Conservation (phyloP, 2,888 invertebrate genomes). For the Cacoxenus indagator region DNA sequence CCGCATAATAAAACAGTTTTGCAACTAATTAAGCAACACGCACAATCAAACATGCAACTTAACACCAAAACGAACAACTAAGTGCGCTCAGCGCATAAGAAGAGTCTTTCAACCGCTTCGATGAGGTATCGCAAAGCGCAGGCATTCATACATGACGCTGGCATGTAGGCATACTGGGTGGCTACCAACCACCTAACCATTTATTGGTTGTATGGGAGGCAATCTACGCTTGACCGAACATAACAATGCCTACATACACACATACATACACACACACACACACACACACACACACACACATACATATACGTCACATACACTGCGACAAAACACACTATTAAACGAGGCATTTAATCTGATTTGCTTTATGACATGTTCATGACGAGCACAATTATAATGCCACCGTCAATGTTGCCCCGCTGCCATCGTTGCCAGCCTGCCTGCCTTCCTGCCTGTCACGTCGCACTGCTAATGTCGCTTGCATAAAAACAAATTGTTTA, state of each 20-base stretch:
- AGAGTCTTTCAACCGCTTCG: not conserved
- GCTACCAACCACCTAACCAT: not conserved
- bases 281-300: constrained; percentile 30
- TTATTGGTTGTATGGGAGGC: not conserved
- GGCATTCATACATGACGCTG: not conserved
- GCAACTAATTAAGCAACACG: constrained; percentile 62
- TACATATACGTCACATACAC: constrained; percentile 19
- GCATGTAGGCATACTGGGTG: not conserved
- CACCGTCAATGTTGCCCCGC: constrained; percentile 56
- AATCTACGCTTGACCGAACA: constrained; percentile 57
- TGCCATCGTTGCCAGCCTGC: not conserved
- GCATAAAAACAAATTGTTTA: constrained; percentile 67
- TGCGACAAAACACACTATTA: too few relatives aligned
- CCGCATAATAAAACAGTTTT: constrained; percentile 52
- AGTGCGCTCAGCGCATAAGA: not conserved
- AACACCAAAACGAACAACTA: constrained; percentile 41
- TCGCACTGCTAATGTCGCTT: constrained; percentile 46
- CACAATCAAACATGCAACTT: constrained; percentile 63
- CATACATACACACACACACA: constrained; percentile 35
- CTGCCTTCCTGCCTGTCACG: not conserved
- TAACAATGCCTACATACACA: constrained; percentile 51
- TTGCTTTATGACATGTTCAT: constrained; percentile 67
- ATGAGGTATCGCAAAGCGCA: not conserved
- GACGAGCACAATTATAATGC: constrained; percentile 65
- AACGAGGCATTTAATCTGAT: constrained; percentile 66